These are phyloP conservation scores for Eremobia ochroleuca DNA, from an alignment of 2,888 invertebrate genomes.

Conservation along the genomic window DNA sequence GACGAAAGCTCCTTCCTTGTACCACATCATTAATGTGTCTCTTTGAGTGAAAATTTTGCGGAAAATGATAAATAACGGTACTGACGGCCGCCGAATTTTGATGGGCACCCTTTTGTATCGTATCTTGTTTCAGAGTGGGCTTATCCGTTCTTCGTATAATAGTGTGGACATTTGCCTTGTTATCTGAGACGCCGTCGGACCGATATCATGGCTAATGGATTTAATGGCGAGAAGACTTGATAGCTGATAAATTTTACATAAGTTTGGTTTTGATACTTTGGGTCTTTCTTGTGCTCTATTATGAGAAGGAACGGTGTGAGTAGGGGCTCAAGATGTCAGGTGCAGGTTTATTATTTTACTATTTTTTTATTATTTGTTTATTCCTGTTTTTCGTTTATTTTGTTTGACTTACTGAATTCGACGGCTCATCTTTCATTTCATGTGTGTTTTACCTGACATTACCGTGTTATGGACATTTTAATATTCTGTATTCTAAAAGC, in stretches of 20 bases:
- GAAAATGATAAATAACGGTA: constrained; percentile 88
- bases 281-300: constrained; percentile 51
- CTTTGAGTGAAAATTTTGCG: constrained; percentile 87
- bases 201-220: constrained; percentile 75
- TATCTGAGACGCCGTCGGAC: constrained; percentile 71
- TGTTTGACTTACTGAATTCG: neutral
- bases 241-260: constrained; percentile 71
- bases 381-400: neutral
- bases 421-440: neutral
- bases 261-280: constrained; percentile 60
- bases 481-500: neutral
- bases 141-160: constrained; percentile 85
- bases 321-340: constrained; percentile 40
- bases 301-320: constrained; percentile 34
- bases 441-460: neutral
- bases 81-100: constrained; percentile 87
- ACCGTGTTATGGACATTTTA: neutral
- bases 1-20: constrained; percentile 51
- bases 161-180: constrained; percentile 78
- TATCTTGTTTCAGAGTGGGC: constrained; percentile 89
- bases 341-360: too few species aligned
- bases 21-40: constrained; percentile 75
- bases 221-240: constrained; percentile 69
- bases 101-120: constrained; percentile 86
- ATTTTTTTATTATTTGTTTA: neutral